Percentiles rank a stretch among this genome's conserved stretches.
phyloP scores from a whole-genome alignment of 2,113 vertebrate genomes.

The Arizona elegans region DNA sequence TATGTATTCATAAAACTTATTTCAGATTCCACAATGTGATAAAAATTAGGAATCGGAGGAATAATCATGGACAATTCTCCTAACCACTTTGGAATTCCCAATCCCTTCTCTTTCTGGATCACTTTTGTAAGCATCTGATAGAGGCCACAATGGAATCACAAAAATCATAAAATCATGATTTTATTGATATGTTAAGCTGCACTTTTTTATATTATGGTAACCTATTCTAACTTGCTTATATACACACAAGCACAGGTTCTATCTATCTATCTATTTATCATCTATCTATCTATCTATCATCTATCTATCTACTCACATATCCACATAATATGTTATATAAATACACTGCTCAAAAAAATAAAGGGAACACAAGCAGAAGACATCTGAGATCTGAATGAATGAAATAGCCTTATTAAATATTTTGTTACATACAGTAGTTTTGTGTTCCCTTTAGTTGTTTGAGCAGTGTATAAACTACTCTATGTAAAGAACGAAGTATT shows the following conservation, averaged over 20 bases:
- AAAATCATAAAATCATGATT: background rate
- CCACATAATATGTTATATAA: background rate
- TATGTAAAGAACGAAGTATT: too few relatives aligned
- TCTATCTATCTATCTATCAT: background rate
- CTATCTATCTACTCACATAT: background rate
- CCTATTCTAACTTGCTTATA: background rate
- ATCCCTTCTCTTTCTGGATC: background rate
- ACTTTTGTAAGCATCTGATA: background rate
- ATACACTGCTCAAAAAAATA: too few relatives aligned
- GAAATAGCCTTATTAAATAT: too few relatives aligned
- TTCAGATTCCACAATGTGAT: background rate
- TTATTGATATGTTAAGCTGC: background rate
- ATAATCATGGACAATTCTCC: background rate
- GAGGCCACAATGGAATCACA: background rate
- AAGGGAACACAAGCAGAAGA: too few relatives aligned
- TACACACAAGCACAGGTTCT: background rate
- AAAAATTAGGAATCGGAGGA: background rate
- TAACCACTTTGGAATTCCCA: background rate
- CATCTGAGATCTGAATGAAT: too few relatives aligned
- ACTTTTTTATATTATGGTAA: background rate
- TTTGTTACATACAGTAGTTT: too few relatives aligned
- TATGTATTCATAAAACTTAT: background rate
- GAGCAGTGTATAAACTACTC: too few relatives aligned
- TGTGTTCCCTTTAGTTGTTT: too few relatives aligned
- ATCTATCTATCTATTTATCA: background rate